These are phyloP conservation scores for Sorex maritimensis DNA, from an alignment of 2,797 vertebrate species.

Conservation along the genomic window DNA sequence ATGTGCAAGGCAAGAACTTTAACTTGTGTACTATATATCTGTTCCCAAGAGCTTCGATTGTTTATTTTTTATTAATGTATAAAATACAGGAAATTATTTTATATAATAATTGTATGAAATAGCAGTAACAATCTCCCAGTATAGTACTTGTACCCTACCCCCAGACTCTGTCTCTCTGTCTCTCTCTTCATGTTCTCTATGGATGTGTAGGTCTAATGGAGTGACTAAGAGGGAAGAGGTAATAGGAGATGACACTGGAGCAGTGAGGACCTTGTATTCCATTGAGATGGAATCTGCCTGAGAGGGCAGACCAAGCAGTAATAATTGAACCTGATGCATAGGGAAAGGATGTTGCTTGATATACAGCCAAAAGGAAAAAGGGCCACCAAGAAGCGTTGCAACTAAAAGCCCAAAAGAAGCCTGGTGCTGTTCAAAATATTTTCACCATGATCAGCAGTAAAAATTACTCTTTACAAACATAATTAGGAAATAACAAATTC, in stretches of 20 bases:
- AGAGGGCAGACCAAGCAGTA: not conserved
- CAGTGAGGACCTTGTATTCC: not conserved
- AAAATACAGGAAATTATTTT: slow-evolving; percentile 35
- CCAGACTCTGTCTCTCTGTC: not conserved
- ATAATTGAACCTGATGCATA: not conserved
- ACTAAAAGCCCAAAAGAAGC: slow-evolving; percentile 21
- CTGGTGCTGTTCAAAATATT: not conserved
- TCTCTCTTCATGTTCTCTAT: slow-evolving; percentile 51
- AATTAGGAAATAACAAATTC: too few relatives aligned
- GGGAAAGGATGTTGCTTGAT: not conserved
- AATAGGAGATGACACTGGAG: not conserved
- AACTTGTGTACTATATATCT: too few relatives aligned
- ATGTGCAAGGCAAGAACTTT: too few relatives aligned
- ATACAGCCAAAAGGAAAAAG: not conserved
- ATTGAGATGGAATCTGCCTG: not conserved
- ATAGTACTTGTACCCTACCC: slow-evolving; percentile 3
- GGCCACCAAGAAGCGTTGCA: not conserved
- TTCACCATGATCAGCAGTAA: slow-evolving; percentile 24
- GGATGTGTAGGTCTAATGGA: not conserved
- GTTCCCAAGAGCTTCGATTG: too few relatives aligned
- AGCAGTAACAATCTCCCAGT: not conserved
- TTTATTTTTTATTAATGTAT: not conserved
- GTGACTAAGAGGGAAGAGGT: not conserved
- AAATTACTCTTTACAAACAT: not conserved
- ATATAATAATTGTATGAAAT: not conserved